A percentile compares a stretch with the other conserved stretches of the same genome.
Conservation (phyloP, 1,140 invertebrate genomes). For the Heliconius melpomene region DNA sequence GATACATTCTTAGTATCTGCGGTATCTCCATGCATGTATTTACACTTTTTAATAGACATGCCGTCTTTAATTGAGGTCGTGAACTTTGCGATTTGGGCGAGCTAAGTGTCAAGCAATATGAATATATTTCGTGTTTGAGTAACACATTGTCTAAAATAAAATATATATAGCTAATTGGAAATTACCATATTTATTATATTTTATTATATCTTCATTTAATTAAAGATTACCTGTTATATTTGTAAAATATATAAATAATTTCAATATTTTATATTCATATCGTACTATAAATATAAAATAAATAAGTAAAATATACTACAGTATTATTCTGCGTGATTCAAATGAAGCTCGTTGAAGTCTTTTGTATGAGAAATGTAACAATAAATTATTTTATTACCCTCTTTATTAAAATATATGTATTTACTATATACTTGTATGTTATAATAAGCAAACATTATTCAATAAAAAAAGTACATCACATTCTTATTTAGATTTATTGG, state of each 20-base stretch:
- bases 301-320: not conserved
- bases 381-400: not conserved
- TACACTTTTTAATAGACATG: constrained; percentile 23
- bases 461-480: not conserved
- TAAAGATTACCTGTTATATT: not conserved
- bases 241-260: not conserved
- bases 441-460: not conserved
- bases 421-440: not conserved
- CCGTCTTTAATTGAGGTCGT: constrained; percentile 35
- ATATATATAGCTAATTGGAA: not conserved
- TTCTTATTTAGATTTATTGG: constrained; percentile 21
- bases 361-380: not conserved
- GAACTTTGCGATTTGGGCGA: constrained; percentile 40
- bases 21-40: constrained; percentile 19
- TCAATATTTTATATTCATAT: too few relatives aligned
- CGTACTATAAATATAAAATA: not conserved
- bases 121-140: constrained; percentile 25
- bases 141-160: not conserved
- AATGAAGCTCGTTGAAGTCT: constrained; percentile 13
- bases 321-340: not conserved
- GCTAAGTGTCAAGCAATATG: constrained; percentile 9
- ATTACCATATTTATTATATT: not conserved
- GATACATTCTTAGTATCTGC: constrained; percentile 15
- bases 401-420: not conserved
- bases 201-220: not conserved